phyloP scores from a whole-genome alignment of 2,113 vertebrate genomes.

The Brachyhypopomus occidentalis region DNA sequence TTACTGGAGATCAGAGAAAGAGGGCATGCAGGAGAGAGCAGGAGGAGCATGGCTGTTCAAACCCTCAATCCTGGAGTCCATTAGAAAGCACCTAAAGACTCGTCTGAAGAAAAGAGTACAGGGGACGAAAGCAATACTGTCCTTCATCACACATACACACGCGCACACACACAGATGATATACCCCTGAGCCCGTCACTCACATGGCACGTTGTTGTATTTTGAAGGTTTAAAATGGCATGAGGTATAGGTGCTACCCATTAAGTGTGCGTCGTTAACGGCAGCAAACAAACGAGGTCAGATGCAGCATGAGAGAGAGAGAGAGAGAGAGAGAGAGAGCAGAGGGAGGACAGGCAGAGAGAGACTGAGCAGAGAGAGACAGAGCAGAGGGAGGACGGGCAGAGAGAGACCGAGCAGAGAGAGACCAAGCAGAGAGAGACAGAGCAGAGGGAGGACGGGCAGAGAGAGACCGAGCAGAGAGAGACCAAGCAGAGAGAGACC shows the following conservation, averaged over 20 bases:
- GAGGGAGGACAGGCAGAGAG: no score
- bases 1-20: constrained; percentile 60
- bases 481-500: no score
- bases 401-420: no score
- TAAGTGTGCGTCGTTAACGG: no score
- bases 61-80: constrained; percentile 33
- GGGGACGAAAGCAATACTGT: constrained; percentile 47
- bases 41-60: constrained; percentile 41
- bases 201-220: not conserved
- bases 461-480: no score
- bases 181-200: not conserved
- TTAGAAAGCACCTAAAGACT: constrained; percentile 48
- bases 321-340: no score
- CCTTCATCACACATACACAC: constrained; percentile 1
- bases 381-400: no score
- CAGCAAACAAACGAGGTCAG: not conserved
- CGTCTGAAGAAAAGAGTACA: constrained; percentile 22
- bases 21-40: constrained; percentile 15
- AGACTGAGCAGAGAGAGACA: no score
- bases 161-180: not conserved
- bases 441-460: no score
- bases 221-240: not conserved
- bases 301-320: not conserved
- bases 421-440: no score
- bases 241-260: not conserved